phyloP scores from a whole-genome alignment of 2,797 vertebrate genomes.

The Cyprinodon diabolis region DNA sequence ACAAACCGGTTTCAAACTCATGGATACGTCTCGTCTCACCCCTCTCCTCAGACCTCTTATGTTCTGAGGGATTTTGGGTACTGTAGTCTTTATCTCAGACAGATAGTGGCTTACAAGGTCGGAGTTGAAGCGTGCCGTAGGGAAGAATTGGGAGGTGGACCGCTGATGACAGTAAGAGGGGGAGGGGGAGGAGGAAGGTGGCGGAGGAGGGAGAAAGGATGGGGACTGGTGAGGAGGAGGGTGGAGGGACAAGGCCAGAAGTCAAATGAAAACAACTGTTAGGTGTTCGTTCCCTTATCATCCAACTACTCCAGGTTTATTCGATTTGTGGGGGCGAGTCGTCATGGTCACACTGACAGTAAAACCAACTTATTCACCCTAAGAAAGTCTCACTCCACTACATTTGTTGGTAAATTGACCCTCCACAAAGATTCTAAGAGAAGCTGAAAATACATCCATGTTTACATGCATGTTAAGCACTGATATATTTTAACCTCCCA shows the following conservation, averaged over 20 bases:
- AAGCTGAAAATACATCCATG: too few species aligned
- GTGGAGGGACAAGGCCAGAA: slow-evolving; percentile 45
- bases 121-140: slow-evolving; percentile 88
- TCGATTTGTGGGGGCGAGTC: neutral
- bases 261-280: slow-evolving; percentile 30
- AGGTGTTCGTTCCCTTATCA: neutral
- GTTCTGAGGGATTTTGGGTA: slow-evolving; percentile 91
- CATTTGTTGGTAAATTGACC: neutral
- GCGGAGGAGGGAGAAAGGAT: slow-evolving; percentile 48
- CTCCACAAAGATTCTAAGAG: neutral
- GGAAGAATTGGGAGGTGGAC: slow-evolving; percentile 83
- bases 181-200: slow-evolving; percentile 52
- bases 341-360: neutral
- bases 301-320: neutral
- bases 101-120: slow-evolving; percentile 94
- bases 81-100: slow-evolving; percentile 93
- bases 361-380: neutral
- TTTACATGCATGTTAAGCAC: too few species aligned
- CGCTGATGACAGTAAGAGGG: slow-evolving; percentile 83
- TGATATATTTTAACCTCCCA: too few species aligned
- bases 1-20: slow-evolving; percentile 32
- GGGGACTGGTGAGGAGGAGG: slow-evolving; percentile 54
- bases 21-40: slow-evolving; percentile 85
- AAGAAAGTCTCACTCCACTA: neutral
- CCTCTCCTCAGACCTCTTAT: slow-evolving; percentile 93